Evolutionary conservation across 2,113 vertebrate species (phyloP).

Genomic region (Sula dactylatra): DNA sequence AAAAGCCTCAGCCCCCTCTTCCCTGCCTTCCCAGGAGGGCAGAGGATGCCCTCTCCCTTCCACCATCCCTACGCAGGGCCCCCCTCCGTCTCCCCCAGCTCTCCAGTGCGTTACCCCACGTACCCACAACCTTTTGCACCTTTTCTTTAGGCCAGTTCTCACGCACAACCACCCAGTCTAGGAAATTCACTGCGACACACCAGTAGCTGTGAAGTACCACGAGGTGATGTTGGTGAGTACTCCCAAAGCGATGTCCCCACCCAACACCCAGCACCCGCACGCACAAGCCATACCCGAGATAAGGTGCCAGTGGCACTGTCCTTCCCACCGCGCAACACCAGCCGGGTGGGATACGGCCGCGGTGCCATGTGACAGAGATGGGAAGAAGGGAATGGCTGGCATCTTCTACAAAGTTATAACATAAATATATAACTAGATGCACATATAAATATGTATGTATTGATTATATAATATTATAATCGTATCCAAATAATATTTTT

Average conservation of each 20-base stretch:
- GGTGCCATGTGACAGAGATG: fast-evolving
- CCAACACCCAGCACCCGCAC: not conserved
- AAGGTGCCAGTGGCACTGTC: not conserved
- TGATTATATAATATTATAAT: fast-evolving
- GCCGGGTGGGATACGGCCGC: fast-evolving
- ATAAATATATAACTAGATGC: not conserved
- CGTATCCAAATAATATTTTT: fast-evolving
- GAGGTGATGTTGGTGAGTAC: not conserved
- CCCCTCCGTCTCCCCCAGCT: not conserved
- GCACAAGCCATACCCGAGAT: fast-evolving
- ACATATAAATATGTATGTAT: fast-evolving
- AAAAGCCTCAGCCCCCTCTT: not conserved
- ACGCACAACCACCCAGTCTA: too few relatives aligned
- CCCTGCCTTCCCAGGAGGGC: not conserved
- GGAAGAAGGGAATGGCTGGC: not conserved
- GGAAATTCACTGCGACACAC: too few relatives aligned
- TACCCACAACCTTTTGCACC: not conserved
- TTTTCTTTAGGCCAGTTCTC: not conserved
- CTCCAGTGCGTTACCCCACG: not conserved
- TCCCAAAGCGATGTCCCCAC: not conserved
- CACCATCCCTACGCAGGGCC: not conserved
- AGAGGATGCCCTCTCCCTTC: not conserved
- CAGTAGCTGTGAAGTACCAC: not conserved
- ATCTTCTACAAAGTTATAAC: not conserved
- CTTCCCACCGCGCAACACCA: not conserved